phyloP scores from a whole-genome alignment of 1,140 invertebrate genomes.

The Drosophila ogumai region DNA sequence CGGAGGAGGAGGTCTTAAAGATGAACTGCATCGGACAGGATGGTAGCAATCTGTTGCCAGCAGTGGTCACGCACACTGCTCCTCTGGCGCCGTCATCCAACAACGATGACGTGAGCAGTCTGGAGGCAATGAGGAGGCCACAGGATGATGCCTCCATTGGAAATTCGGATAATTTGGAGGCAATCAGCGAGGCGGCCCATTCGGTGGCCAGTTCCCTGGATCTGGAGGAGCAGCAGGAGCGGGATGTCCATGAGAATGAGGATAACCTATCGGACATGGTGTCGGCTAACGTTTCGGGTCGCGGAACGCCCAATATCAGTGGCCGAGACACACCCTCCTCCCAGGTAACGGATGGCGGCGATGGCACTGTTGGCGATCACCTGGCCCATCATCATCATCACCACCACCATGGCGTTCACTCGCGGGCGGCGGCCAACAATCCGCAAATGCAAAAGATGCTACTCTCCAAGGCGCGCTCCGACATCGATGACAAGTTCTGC shows the following conservation, averaged over 20 bases:
- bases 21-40: slow-evolving; percentile 84
- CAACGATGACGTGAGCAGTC: slow-evolving; percentile 72
- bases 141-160: slow-evolving; percentile 94
- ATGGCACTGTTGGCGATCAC: slow-evolving; percentile 82
- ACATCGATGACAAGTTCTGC: slow-evolving; percentile 99
- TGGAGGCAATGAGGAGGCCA: slow-evolving; percentile 83
- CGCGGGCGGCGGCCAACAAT: slow-evolving; percentile 85
- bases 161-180: slow-evolving; percentile 97
- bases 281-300: slow-evolving; percentile 96
- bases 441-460: slow-evolving; percentile 86
- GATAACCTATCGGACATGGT: slow-evolving; percentile 98
- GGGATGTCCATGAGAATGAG: slow-evolving; percentile 86
- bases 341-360: slow-evolving; percentile 93
- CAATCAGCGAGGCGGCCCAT: slow-evolving; percentile 94
- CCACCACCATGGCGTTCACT: slow-evolving; percentile 79
- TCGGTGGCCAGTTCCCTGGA: slow-evolving; percentile 97
- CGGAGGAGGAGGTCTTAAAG: slow-evolving; percentile 83
- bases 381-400: slow-evolving; percentile 55
- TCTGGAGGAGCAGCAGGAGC: slow-evolving; percentile 94
- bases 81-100: slow-evolving; percentile 61
- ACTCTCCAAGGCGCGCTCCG: slow-evolving; percentile 92
- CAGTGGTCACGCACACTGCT: slow-evolving; percentile 25
- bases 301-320: slow-evolving; percentile 91
- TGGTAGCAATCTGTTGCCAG: slow-evolving; percentile 49
- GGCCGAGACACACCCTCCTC: slow-evolving; percentile 98